A percentile compares a stretch with the other conserved stretches of the same genome.
phyloP scores from a whole-genome alignment of 2,888 invertebrate genomes.

The Rhyacophila evoluta region DNA sequence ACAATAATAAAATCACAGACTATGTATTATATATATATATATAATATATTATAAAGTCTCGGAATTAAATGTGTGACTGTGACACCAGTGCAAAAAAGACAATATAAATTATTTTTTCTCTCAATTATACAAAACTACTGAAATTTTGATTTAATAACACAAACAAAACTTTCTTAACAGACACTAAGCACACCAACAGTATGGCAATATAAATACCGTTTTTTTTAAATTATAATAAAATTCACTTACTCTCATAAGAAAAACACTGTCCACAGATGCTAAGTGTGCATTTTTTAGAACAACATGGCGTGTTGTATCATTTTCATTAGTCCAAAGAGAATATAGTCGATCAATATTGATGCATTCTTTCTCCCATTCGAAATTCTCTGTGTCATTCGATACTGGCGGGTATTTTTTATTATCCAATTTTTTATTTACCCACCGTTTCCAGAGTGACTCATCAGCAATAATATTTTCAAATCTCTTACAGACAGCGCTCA shows the following conservation, averaged over 20 bases:
- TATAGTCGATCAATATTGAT: conserved; percentile 72
- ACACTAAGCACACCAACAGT: no score
- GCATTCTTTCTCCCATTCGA: conserved; percentile 72
- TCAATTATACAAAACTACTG: no score
- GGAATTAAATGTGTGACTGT: no score
- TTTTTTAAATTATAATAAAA: no score
- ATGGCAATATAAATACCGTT: no score
- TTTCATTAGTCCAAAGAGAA: conserved; percentile 69
- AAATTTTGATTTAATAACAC: no score
- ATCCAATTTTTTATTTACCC: conserved; percentile 60
- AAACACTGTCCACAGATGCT: conserved; percentile 72
- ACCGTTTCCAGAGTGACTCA: conserved; percentile 70
- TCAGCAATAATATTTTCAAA: conserved; percentile 71
- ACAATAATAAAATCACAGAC: no score
- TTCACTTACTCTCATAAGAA: conserved; percentile 71
- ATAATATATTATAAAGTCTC: no score
- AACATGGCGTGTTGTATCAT: conserved; percentile 65
- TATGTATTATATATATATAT: no score
- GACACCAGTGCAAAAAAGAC: no score
- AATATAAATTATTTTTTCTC: no score
- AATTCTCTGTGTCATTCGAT: conserved; percentile 61
- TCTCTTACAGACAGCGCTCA: conserved; percentile 70
- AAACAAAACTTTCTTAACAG: no score
- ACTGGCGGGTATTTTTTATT: conserved; percentile 63
- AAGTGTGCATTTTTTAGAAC: conserved; percentile 69